Percentiles rank a stretch among this genome's conserved stretches.
Evolutionary conservation across 2,113 vertebrate species (phyloP).

Genomic region (Nesoenas mayeri): DNA sequence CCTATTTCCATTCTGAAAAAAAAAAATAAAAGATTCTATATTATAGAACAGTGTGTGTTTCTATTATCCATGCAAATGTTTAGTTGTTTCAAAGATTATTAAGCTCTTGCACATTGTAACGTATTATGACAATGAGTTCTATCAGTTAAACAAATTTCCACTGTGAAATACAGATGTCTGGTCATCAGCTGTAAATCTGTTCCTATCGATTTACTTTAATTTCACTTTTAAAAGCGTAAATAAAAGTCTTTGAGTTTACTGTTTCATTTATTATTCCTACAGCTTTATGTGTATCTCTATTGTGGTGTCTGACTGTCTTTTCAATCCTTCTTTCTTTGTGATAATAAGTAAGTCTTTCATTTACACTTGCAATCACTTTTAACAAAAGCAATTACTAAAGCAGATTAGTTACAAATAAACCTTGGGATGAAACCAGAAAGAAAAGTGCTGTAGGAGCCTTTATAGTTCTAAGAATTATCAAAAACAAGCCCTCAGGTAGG

Average conservation of each 20-base stretch:
- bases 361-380: not conserved
- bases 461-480: not conserved
- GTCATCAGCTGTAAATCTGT: not conserved
- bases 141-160: slow-evolving; percentile 3
- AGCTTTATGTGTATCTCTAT: not conserved
- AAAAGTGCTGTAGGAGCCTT: not conserved
- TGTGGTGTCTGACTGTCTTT: not conserved
- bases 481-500: not conserved
- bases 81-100: slow-evolving; percentile 16
- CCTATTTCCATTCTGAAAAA: not conserved
- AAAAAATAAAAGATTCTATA: not conserved
- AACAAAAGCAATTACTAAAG: not conserved
- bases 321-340: not conserved
- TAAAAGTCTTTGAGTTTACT: not conserved
- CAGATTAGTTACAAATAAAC: not conserved
- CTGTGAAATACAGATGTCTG: slow-evolving; percentile 7
- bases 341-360: not conserved
- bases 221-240: not conserved
- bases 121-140: not conserved
- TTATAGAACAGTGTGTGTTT: not conserved
- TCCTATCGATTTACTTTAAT: not conserved
- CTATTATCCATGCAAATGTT: not conserved
- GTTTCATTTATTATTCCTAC: not conserved
- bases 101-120: not conserved
- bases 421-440: not conserved